Evolutionary conservation across 2,888 invertebrate genomes (phyloP), one percentile per base, ranked within the genome.

Genomic region (Drosophila helvetica): DNA sequence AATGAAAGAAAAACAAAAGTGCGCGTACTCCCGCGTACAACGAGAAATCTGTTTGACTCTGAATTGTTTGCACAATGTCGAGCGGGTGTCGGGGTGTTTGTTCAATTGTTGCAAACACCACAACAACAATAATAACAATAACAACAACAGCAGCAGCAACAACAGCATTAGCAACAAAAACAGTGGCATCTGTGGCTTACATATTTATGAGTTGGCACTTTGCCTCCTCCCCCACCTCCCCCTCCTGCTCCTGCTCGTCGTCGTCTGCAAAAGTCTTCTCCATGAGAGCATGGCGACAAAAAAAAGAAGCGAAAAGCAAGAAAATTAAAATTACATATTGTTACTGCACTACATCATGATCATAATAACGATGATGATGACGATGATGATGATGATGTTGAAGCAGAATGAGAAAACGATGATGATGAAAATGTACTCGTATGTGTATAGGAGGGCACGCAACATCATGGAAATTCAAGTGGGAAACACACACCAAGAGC

Each of bases 141-240:
- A 22, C 27, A n/a, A 38, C 76, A 81, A 84, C 73, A 84, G 9
- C 27, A 9, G 12, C 10, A 68, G 80, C 73, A 79, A 67, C 59
- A 56, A 17, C 38, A 78, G 62, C 71, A 74, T 47, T 79, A 68
- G 63, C 52, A 69, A 46, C 73, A 85, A 85, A 69, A 84, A 58
- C 51, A 57, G 45, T 65, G 53, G 58, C 59, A 74, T 63, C 71
- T 78, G 71, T 48, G 82, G 73, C 63, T 77, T 85, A 71, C 74
- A 75, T 74, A 79, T 72, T 74, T 75, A 83, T 88, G 83, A 88
- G 75, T 76, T 75, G 70, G 78, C 88, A 82, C 71, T 85, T 81
- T 82, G 38, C 15, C 38, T 7, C 1, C 38, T 2, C 15, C 38
- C 5, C 12, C 22, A 22, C 12, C 15, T 15, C 33, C 33, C 12